Evolutionary conservation across 2,797 vertebrate genomes (phyloP).

Genomic region (Hirundo rustica): DNA sequence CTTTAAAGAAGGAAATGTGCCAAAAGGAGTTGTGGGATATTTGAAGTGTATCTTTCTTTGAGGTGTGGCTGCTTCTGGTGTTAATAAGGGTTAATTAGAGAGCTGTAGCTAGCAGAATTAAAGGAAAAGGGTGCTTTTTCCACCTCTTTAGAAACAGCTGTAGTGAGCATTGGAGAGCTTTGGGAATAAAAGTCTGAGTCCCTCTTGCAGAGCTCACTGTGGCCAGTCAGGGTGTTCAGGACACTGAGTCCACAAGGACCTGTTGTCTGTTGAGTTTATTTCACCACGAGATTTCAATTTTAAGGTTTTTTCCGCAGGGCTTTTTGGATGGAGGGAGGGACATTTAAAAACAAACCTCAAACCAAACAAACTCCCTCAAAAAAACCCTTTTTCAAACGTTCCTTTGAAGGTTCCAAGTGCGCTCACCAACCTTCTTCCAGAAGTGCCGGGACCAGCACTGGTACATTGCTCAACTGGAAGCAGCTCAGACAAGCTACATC

Average conservation of each 20-base stretch:
- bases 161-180: not conserved
- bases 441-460: conserved; percentile 98
- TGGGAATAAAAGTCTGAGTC: not conserved
- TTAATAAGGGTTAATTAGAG: not conserved
- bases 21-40: not conserved
- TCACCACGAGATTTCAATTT: not conserved
- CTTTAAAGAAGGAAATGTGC: not conserved
- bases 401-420: conserved; percentile 90
- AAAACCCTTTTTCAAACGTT: not conserved
- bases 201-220: not conserved
- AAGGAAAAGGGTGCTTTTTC: not conserved
- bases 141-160: not conserved
- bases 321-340: not conserved
- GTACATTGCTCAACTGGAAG: conserved; percentile 97
- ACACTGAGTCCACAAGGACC: not conserved
- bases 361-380: not conserved
- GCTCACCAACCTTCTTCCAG: conserved; percentile 97
- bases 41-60: not conserved
- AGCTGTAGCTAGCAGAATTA: not conserved
- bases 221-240: not conserved
- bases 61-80: not conserved
- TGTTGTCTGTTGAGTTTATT: not conserved
- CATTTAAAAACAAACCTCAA: not conserved
- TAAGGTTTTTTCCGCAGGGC: not conserved
- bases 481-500: conserved; percentile 91